Evolutionary conservation across 2,113 vertebrate species (phyloP).

Genomic region (Syrmaticus mikado): DNA sequence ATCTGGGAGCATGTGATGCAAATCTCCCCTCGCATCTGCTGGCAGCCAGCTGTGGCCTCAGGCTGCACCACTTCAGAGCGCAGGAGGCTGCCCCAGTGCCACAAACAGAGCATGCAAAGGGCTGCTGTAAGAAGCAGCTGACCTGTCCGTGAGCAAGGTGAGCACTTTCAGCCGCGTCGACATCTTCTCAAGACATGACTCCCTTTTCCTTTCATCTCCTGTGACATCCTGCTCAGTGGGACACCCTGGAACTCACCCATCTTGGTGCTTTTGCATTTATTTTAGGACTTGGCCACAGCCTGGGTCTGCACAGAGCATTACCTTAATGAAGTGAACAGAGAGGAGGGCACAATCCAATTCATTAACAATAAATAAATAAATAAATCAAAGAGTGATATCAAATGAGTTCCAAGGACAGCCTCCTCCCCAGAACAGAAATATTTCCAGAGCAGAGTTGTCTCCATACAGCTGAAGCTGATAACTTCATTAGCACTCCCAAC

Average conservation of each 20-base stretch:
- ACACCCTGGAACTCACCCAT: neutral
- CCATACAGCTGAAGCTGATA: neutral
- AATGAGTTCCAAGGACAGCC: neutral
- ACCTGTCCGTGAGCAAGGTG: neutral
- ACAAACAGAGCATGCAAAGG: neutral
- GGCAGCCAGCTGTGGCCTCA: neutral
- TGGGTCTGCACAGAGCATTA: neutral
- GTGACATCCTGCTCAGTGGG: fast-evolving
- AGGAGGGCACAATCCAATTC: neutral
- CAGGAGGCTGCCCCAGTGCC: neutral
- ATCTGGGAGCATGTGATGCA: fast-evolving
- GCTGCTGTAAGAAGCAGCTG: neutral
- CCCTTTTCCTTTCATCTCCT: neutral
- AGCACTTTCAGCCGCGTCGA: neutral
- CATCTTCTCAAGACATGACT: neutral
- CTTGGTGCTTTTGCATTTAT: neutral
- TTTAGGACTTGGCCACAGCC: neutral
- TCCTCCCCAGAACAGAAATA: neutral
- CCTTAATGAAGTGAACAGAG: neutral
- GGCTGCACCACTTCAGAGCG: neutral
- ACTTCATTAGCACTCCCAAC: neutral
- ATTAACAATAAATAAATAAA: neutral
- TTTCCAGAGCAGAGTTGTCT: neutral
- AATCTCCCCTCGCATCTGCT: fast-evolving
- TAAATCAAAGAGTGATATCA: neutral